Conservation (phyloP, 2,113 vertebrate species). For the Cyphomyrus plagiostoma region DNA sequence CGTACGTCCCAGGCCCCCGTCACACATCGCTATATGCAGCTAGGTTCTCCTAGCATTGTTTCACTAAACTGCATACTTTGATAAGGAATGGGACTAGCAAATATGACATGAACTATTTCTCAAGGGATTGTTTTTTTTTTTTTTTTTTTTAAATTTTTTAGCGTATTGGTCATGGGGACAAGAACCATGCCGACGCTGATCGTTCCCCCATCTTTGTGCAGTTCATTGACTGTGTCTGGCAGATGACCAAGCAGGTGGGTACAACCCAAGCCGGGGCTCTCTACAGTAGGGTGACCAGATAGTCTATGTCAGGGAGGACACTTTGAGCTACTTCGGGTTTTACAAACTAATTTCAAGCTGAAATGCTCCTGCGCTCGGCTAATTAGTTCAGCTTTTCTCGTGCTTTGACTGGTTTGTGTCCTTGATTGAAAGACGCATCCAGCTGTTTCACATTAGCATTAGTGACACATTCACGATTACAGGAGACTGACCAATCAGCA, state of each 20-base stretch:
- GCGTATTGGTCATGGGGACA: conserved; percentile 97
- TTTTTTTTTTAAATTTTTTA: conserved; percentile 53
- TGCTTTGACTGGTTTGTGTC: no score
- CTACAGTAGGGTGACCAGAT: no score
- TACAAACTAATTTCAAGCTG: no score
- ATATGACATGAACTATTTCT: neutral
- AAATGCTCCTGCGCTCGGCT: no score
- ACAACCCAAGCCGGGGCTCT: conserved; percentile 50
- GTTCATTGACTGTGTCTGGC: conserved; percentile 96
- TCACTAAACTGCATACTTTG: neutral
- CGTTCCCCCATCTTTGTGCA: conserved; percentile 93
- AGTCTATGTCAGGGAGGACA: no score
- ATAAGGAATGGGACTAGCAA: neutral
- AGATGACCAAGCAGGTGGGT: conserved; percentile 95
- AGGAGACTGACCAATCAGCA: no score
- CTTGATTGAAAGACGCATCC: no score
- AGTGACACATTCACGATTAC: no score
- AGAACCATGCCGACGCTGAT: conserved; percentile 93
- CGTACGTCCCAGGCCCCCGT: conserved; percentile 55
- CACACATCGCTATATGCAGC: neutral
- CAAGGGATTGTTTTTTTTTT: conserved; percentile 7
- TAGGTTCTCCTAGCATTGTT: neutral
- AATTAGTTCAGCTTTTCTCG: no score
- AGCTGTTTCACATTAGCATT: no score
- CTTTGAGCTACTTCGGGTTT: no score